phyloP scores from a whole-genome alignment of 2,797 vertebrate genomes.

The Danio aesculapii region DNA sequence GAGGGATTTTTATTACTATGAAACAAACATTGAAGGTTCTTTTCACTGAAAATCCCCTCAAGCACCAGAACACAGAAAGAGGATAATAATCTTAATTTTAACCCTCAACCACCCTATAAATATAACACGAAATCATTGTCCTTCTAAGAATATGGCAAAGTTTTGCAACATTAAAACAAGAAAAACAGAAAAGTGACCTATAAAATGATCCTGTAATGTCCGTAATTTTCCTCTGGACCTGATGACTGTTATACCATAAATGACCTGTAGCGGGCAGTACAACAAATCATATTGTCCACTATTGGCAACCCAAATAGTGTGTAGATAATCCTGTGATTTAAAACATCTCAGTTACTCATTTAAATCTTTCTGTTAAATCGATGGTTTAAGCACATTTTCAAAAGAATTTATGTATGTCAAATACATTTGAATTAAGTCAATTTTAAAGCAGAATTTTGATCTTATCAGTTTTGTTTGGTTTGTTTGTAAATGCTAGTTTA shows the following conservation, averaged over 20 bases:
- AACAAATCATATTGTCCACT: constrained; percentile 8
- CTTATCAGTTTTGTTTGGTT: too few relatives aligned
- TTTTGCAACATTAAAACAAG: neutral
- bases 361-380: neutral
- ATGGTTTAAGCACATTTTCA: neutral
- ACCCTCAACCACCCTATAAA: neutral
- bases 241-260: neutral
- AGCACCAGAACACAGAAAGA: neutral
- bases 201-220: neutral
- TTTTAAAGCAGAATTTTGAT: too few relatives aligned
- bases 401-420: too few relatives aligned
- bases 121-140: neutral
- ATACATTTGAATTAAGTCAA: neutral
- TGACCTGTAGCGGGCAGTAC: constrained; percentile 13
- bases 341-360: neutral
- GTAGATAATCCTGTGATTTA: neutral
- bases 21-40: neutral
- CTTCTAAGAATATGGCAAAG: neutral
- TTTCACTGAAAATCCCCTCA: neutral
- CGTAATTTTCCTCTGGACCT: neutral
- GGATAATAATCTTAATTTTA: too few relatives aligned
- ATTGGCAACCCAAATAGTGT: neutral
- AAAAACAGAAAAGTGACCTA: neutral
- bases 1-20: neutral
- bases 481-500: neutral